Conservation (phyloP, 2,797 vertebrate genomes). For the Alca torda region DNA sequence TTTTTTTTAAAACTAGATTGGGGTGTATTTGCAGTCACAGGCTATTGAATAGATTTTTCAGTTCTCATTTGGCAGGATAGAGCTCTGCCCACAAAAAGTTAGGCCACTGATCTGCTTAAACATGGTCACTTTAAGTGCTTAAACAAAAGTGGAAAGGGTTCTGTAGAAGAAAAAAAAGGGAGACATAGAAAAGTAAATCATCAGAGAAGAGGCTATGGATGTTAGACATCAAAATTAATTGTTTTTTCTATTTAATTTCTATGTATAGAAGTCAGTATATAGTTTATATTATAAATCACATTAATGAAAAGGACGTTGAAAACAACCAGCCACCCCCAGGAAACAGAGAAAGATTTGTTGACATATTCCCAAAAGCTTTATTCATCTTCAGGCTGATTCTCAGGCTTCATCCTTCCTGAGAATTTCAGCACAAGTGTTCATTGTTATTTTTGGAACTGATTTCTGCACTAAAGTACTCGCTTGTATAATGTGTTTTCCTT, state of each 20-base stretch:
- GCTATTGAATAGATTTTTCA: neutral
- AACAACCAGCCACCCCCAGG: constrained; percentile 8
- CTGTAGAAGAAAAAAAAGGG: neutral
- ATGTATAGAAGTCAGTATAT: neutral
- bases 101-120: neutral
- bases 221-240: neutral
- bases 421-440: constrained; percentile 13
- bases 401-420: constrained; percentile 51
- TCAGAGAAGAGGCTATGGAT: neutral
- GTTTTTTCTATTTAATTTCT: neutral
- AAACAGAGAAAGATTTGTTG: constrained; percentile 39
- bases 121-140: neutral
- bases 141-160: neutral
- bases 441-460: constrained; percentile 56
- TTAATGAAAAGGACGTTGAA: neutral
- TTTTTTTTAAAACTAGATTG: neutral
- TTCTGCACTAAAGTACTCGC: neutral
- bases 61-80: neutral
- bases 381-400: constrained; percentile 23
- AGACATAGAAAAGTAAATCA: neutral
- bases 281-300: neutral
- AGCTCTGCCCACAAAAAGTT: neutral
- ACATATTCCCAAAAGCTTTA: constrained; percentile 39
- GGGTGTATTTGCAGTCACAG: neutral
- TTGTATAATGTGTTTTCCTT: neutral